Evolutionary conservation across 2,888 invertebrate genomes (phyloP).

Genomic region (Phymatocera aterrima): DNA sequence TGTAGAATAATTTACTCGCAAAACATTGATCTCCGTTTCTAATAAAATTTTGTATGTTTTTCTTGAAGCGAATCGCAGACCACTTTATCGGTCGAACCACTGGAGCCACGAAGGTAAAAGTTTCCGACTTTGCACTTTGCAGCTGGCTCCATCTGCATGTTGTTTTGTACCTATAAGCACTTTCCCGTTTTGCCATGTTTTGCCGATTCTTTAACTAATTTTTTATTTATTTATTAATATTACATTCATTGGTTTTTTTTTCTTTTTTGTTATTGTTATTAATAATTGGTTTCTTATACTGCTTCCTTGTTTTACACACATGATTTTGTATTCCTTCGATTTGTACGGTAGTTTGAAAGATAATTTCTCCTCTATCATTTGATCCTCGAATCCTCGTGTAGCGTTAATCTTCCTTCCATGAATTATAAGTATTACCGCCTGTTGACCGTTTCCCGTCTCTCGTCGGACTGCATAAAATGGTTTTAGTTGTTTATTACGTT

Average conservation of each 20-base stretch:
- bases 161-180: conserved; percentile 23
- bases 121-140: conserved; percentile 56
- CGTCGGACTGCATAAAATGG: too few species aligned
- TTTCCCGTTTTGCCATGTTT: not conserved
- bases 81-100: conserved; percentile 68
- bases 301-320: not conserved
- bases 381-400: not conserved
- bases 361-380: not conserved
- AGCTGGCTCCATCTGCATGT: conserved; percentile 64
- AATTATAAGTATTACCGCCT: too few species aligned
- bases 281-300: not conserved
- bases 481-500: too few species aligned
- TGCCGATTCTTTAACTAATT: not conserved
- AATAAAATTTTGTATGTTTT: conserved; percentile 61
- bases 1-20: not conserved
- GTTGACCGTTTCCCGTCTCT: not conserved
- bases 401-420: too few species aligned
- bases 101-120: conserved; percentile 72
- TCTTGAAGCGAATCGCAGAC: conserved; percentile 66
- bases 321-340: not conserved
- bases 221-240: not conserved
- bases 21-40: conserved; percentile 41
- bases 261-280: not conserved
- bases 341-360: not conserved
- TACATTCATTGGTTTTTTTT: not conserved